These are phyloP conservation scores for Myotis myotis DNA, from an alignment of 2,797 vertebrate genomes.

Conservation along the genomic window DNA sequence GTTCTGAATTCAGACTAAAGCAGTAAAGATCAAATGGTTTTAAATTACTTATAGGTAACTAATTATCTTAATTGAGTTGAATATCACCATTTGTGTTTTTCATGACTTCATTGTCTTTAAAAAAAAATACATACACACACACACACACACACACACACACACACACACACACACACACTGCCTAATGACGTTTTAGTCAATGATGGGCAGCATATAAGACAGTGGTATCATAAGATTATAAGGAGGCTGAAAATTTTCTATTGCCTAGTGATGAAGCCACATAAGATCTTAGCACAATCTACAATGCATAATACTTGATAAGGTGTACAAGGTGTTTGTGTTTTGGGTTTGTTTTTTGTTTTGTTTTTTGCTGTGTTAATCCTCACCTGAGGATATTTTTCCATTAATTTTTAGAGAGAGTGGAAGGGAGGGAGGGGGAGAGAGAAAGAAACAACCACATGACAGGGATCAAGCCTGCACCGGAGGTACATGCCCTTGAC, in stretches of 20 bases:
- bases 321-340: not conserved
- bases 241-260: not conserved
- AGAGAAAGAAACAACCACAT: not conserved
- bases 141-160: too few species aligned
- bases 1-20: conserved; percentile 43
- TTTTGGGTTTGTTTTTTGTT: too few species aligned
- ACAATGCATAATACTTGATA: not conserved
- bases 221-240: not conserved
- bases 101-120: not conserved
- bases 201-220: not conserved
- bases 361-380: too few species aligned
- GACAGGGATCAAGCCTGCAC: not conserved
- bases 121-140: too few species aligned
- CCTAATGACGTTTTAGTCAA: not conserved
- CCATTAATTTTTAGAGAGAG: not conserved
- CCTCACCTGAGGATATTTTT: not conserved
- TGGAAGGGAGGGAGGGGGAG: not conserved
- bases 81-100: not conserved
- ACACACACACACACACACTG: not conserved
- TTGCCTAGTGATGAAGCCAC: not conserved
- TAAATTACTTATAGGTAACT: not conserved
- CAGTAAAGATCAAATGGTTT: conserved; percentile 16
- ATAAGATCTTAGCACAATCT: not conserved
- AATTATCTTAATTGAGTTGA: conserved; percentile 11
- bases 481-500: not conserved